A percentile compares a stretch with the other conserved stretches of the same genome.
phyloP scores from a whole-genome alignment of 2,113 vertebrate genomes.

The Nesogale talazaci region DNA sequence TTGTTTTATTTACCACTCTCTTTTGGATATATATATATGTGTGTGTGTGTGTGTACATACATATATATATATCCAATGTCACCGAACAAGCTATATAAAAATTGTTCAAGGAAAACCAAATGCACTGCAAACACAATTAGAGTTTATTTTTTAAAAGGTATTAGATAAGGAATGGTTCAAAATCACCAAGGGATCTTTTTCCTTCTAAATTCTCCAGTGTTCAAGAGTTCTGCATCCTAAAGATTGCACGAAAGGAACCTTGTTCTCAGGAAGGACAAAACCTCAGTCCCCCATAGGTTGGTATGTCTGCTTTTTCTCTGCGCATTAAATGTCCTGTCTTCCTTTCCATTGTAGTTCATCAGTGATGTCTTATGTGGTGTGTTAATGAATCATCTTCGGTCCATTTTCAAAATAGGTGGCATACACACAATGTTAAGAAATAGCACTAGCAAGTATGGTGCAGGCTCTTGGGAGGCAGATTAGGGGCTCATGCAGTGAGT shows the following conservation, averaged over 20 bases:
- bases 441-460: not conserved
- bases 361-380: slow-evolving; percentile 25
- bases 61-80: too few species aligned
- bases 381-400: slow-evolving; percentile 19
- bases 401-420: slow-evolving; percentile 42
- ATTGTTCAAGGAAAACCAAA: too few species aligned
- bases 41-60: too few species aligned
- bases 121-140: too few species aligned
- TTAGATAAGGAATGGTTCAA: not conserved
- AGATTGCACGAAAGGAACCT: not conserved
- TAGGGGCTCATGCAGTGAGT: not conserved
- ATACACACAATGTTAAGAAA: slow-evolving; percentile 20
- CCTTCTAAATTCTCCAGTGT: not conserved
- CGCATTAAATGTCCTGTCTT: not conserved
- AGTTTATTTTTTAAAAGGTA: not conserved
- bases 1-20: too few species aligned
- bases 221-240: not conserved
- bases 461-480: not conserved
- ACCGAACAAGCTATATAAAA: too few species aligned
- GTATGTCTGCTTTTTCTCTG: slow-evolving; percentile 16
- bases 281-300: not conserved
- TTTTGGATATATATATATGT: too few species aligned
- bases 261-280: not conserved
- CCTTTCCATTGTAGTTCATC: slow-evolving; percentile 47
- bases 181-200: not conserved